Base-by-base conservation (phyloP, 2,113 vertebrate species). In the Cebidichthys violaceus region DNA sequence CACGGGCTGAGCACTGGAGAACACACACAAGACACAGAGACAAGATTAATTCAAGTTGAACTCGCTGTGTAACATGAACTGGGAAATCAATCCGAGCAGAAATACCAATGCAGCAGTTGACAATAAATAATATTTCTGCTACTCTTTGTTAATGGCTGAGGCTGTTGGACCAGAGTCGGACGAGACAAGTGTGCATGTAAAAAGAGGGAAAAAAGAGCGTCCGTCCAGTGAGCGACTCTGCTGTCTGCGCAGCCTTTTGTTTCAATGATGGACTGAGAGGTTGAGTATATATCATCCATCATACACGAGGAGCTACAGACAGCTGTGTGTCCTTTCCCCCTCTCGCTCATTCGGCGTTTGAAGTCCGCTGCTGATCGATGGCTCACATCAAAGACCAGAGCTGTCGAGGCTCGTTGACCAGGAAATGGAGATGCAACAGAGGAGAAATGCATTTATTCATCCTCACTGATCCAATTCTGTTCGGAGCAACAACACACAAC, bases 1-100 rank as follows among this genome's bases (percentile, higher is more conserved):
- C 82, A 77, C 0, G 88, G 90, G 31, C 91, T 88, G 84, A 93
- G 84, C 81, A 94, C 96, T 96, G 92, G 7, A 75, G 81, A 72
- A 22, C 41, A 84, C 6, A 82, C 54, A 87, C 57, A 81, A 39
- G 29, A 75, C 14, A 66, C 33, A 77, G 10, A 71, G 1, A 76
- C 1, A 75, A 47, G 75, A 61, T 17, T 33, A 68, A 9, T 33
- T 17, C 47, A 33, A 11, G 24, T 43, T 59, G 20, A 45, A 39
- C 14, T 43, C 31, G 5, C n/a, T 45, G 4, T 29, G 55, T 17
- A 35, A 43, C n/a, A 22, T 39, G 10, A 43, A 57, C 7, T 57
- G 72, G 31, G 5, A 70, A n/a, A 66, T 64, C 18, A 20, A 27
- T 55, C 22, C 33, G 57, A 71, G 54, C 33, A 9, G 0, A 33